Conservation (phyloP, 2,888 invertebrate genomes). For the Dynastes maya region DNA sequence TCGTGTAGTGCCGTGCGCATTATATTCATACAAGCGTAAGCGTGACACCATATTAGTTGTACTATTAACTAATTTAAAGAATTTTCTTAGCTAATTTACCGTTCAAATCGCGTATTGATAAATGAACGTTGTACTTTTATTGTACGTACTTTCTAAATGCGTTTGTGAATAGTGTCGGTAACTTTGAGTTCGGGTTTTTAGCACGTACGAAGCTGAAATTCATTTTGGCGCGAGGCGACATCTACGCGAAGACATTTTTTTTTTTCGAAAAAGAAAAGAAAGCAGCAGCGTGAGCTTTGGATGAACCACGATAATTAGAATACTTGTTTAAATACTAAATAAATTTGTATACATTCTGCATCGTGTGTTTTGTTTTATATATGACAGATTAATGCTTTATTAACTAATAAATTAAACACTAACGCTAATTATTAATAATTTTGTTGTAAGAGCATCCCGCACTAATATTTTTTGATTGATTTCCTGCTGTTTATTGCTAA, state of each 20-base stretch:
- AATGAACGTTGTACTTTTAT: slow-evolving; percentile 19
- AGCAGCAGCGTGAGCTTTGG: slow-evolving; percentile 30
- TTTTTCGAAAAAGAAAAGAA: slow-evolving; percentile 8
- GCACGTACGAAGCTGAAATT: slow-evolving; percentile 25
- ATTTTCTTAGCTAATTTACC: slow-evolving; percentile 14
- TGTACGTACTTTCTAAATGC: slow-evolving; percentile 1
- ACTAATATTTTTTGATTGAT: neutral
- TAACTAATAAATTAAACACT: neutral
- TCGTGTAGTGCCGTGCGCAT: slow-evolving; percentile 59
- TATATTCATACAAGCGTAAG: slow-evolving; percentile 53
- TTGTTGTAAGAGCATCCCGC: neutral
- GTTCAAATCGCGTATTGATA: slow-evolving; percentile 14
- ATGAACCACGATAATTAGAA: slow-evolving; percentile 18
- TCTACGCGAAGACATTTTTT: slow-evolving; percentile 46
- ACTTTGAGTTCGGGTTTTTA: slow-evolving; percentile 21
- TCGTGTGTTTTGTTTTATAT: slow-evolving; percentile 32
- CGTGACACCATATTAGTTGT: slow-evolving; percentile 32
- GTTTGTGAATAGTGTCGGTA: slow-evolving; percentile 46
- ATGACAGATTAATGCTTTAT: neutral
- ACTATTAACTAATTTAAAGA: slow-evolving; percentile 20
- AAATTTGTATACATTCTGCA: slow-evolving; percentile 21
- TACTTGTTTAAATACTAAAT: slow-evolving; percentile 34
- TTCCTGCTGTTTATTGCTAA: no score
- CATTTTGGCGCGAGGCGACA: slow-evolving; percentile 50
- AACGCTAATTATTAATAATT: slow-evolving; percentile 6